Evolutionary conservation across 2,888 invertebrate genomes (phyloP), one percentile per base, ranked within the genome.

Genomic region (Netelia inedita): DNA sequence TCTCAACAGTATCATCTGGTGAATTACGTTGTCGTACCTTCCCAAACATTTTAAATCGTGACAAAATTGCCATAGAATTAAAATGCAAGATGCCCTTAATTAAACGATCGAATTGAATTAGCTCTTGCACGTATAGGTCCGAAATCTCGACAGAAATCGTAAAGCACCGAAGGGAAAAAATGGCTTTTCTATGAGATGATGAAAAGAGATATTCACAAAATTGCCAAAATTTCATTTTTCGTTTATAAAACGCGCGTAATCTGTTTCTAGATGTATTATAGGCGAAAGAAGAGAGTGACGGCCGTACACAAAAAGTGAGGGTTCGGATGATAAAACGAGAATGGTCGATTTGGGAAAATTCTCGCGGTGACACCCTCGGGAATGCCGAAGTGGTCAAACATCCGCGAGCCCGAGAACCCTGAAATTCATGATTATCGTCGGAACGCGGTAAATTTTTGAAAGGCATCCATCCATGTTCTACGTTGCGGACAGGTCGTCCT

Each of bases 271-370:
- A 46, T 46, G 46, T 46, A 46, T 46, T 46, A 46, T 14, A 10
- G 14, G 46, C 10, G 46, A 46, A 46, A 46, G 14, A 14, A 14
- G 46, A 10, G 11, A 1, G 46, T 14, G 14, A 6, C 14, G 46
- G 14, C 11, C 14, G 46, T 46, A 46, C 14, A 46, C 0, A 46
- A 46, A 46, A 46, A 46, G 46, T 46, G 46, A 46, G 46, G 46
- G 46, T 46, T 35, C 10, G 46, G 11, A 46, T 14, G 46, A 46
- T 46, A 46, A 46, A 46, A 46, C 2, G 46, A 46, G 59, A 11
- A 9, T 59, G 10, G 59, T 59, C 59, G 21, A 21, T 59, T 59
- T 59, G 59, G 59, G 59, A 21, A 59, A 59, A 59, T 59, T 59
- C 10, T 59, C 11, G 21, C 2, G 23, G 59, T 59, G 10, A 19